phyloP scores from a whole-genome alignment of 2,888 invertebrate species.

The Harpalus rubripes region DNA sequence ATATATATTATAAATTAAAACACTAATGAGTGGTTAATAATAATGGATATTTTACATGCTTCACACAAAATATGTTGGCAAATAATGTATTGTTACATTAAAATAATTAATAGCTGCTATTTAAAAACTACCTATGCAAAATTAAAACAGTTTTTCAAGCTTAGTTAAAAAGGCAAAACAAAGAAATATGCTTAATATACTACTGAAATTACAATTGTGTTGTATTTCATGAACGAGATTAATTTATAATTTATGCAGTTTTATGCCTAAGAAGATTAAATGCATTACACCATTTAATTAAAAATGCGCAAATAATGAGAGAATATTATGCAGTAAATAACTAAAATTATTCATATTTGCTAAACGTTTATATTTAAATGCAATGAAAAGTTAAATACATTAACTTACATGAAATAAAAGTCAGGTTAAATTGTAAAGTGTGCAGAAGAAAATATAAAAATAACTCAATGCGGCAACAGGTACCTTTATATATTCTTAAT shows the following conservation, averaged over 20 bases:
- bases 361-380: neutral
- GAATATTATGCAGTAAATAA: constrained; percentile 43
- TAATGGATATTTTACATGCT: no score
- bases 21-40: no score
- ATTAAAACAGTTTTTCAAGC: neutral
- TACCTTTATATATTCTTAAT: neutral
- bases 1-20: no score
- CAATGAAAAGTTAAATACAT: neutral
- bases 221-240: constrained; percentile 33
- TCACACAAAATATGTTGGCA: no score
- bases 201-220: constrained; percentile 19
- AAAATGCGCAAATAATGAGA: constrained; percentile 39
- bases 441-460: neutral
- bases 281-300: constrained; percentile 37
- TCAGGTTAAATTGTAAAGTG: neutral
- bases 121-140: no score
- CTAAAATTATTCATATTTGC: constrained; percentile 1
- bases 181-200: constrained; percentile 1
- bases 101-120: no score
- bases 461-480: neutral
- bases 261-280: constrained; percentile 37
- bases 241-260: constrained; percentile 44
- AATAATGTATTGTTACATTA: no score
- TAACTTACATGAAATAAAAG: neutral
- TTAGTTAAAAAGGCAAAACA: constrained; percentile 10